Conservation (phyloP, 2,797 vertebrate species). For the Xenopus petersii region DNA sequence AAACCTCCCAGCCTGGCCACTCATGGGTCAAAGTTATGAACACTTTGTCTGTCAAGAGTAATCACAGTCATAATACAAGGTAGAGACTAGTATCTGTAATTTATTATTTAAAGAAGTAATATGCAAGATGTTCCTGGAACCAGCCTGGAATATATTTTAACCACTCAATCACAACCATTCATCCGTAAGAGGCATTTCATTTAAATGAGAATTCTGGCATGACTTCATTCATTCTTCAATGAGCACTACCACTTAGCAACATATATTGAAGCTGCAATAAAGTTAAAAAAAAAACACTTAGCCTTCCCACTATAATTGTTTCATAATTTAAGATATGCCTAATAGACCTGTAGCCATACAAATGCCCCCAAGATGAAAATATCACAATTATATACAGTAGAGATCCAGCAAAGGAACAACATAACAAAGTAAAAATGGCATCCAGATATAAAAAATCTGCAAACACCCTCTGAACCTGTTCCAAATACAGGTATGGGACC, state of each 20-base stretch:
- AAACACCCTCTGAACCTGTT: too few relatives aligned
- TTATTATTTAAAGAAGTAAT: constrained; percentile 46
- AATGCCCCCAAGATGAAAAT: background rate
- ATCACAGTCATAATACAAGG: constrained; percentile 46
- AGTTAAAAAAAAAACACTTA: constrained; percentile 37
- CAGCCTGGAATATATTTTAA: constrained; percentile 35
- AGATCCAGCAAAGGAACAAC: too few relatives aligned
- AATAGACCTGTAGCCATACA: background rate
- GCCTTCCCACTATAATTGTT: constrained; percentile 37
- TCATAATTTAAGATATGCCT: constrained; percentile 28
- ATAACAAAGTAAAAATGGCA: too few relatives aligned
- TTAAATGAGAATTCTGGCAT: constrained; percentile 49
- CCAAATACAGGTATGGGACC: too few relatives aligned
- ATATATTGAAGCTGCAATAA: constrained; percentile 35
- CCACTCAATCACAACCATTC: constrained; percentile 47
- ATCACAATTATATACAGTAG: too few relatives aligned
- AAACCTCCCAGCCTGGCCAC: constrained; percentile 9
- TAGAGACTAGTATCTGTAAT: constrained; percentile 46
- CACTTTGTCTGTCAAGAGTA: constrained; percentile 48
- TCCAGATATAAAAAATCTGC: too few relatives aligned
- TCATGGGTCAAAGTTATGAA: constrained; percentile 43
- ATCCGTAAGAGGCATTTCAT: constrained; percentile 47
- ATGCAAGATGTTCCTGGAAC: constrained; percentile 47
- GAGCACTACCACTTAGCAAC: constrained; percentile 37
- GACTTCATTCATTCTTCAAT: constrained; percentile 46